These are phyloP conservation scores for Drosophila ficusphila DNA, from an alignment of 1,140 invertebrate species.

Conservation along the genomic window DNA sequence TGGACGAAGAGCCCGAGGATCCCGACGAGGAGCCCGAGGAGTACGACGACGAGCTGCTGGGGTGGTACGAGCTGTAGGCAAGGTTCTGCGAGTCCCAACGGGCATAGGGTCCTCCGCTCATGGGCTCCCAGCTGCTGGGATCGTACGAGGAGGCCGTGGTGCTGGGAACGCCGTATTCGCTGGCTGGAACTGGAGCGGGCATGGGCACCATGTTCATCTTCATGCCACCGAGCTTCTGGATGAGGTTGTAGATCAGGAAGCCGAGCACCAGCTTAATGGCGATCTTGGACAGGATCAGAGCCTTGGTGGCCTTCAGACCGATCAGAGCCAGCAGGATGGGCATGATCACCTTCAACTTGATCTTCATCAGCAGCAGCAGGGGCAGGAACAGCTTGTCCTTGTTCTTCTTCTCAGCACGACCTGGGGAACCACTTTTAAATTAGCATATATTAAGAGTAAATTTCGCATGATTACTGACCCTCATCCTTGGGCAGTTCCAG, in stretches of 20 bases:
- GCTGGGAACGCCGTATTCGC: slow-evolving; percentile 88
- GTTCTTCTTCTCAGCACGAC: slow-evolving; percentile 85
- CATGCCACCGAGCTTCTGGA: slow-evolving; percentile 89
- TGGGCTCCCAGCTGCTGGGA: slow-evolving; percentile 88
- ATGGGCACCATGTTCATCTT: slow-evolving; percentile 89
- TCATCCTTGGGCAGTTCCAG: slow-evolving; percentile 86
- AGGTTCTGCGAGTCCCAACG: slow-evolving; percentile 90
- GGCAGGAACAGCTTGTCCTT: slow-evolving; percentile 92
- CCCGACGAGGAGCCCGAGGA: slow-evolving; percentile 85
- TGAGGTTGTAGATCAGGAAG: slow-evolving; percentile 90
- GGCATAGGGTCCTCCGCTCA: slow-evolving; percentile 89
- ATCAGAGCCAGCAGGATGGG: slow-evolving; percentile 91
- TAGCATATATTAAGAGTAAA: neutral
- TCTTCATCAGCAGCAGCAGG: slow-evolving; percentile 90
- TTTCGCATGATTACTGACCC: slow-evolving; percentile 65
- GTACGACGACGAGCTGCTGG: slow-evolving; percentile 86
- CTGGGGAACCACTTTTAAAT: slow-evolving; percentile 20
- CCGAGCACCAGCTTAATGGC: slow-evolving; percentile 91
- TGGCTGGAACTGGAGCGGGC: slow-evolving; percentile 85
- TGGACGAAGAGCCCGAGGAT: slow-evolving; percentile 58
- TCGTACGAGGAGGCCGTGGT: slow-evolving; percentile 88
- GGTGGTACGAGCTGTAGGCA: slow-evolving; percentile 92
- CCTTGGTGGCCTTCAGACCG: slow-evolving; percentile 92
- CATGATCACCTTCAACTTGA: slow-evolving; percentile 93
- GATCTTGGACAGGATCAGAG: slow-evolving; percentile 92